Percentiles rank a stretch among this genome's conserved stretches.
phyloP scores from a whole-genome alignment of 1,140 invertebrate species.

The Coptotermes formosanus region DNA sequence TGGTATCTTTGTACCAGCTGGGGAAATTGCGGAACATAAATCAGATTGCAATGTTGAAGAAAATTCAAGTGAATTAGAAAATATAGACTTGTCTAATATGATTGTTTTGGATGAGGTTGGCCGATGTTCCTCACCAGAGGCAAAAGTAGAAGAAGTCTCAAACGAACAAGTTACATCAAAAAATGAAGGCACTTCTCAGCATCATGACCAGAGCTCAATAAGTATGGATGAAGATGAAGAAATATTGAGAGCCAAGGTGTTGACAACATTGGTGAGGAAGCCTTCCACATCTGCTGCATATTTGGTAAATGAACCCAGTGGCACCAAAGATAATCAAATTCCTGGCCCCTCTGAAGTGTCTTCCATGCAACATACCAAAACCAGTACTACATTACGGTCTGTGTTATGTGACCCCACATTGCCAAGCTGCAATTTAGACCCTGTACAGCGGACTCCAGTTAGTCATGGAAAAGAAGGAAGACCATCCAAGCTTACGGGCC shows the following conservation, averaged over 20 bases:
- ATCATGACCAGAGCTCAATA: neutral
- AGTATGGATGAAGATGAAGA: constrained; percentile 50
- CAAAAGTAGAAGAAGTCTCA: neutral
- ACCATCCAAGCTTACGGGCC: neutral
- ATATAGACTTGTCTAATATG: neutral
- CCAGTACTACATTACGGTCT: too few species aligned
- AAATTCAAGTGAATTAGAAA: neutral
- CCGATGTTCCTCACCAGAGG: neutral
- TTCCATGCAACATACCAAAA: neutral
- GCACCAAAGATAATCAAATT: neutral
- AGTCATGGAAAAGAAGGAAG: neutral
- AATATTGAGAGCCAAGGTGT: constrained; percentile 43
- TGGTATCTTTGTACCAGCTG: too few species aligned
- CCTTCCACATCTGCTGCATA: constrained; percentile 37
- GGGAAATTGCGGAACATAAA: neutral
- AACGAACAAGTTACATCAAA: neutral
- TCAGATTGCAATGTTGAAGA: neutral
- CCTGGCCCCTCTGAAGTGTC: neutral
- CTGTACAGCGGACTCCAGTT: neutral
- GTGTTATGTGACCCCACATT: too few species aligned
- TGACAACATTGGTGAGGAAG: constrained; percentile 46
- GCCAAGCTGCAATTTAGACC: neutral
- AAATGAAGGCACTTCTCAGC: neutral
- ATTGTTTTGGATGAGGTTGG: constrained; percentile 16
- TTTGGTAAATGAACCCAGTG: constrained; percentile 26